A percentile compares a stretch with the other conserved stretches of the same genome.
Evolutionary conservation across 2,797 vertebrate genomes (phyloP).

Genomic region (Strix occidentalis): DNA sequence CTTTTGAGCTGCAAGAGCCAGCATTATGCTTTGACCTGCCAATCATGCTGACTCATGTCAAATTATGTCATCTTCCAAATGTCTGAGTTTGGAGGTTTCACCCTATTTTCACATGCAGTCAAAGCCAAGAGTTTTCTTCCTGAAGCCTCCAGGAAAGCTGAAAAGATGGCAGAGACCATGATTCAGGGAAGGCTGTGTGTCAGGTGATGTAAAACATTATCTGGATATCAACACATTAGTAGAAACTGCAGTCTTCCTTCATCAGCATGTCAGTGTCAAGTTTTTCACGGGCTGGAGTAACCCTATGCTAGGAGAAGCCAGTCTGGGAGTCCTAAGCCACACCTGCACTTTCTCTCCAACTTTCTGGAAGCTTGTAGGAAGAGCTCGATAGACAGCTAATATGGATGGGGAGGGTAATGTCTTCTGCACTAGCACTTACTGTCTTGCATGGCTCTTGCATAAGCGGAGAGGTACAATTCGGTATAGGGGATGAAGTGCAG

Average conservation of each 20-base stretch:
- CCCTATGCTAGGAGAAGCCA: not conserved
- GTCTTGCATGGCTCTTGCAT: not conserved
- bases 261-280: not conserved
- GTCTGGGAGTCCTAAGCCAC: not conserved
- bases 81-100: constrained; percentile 56
- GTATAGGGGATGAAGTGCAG: not conserved
- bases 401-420: not conserved
- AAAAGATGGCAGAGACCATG: constrained; percentile 1
- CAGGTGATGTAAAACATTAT: not conserved
- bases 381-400: rapidly evolving
- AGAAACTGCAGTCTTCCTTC: not conserved
- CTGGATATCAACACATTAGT: not conserved
- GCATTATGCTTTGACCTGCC: constrained; percentile 50
- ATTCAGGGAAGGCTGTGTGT: not conserved
- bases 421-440: not conserved
- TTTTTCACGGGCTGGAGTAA: not conserved
- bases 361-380: not conserved
- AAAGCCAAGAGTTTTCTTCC: constrained; percentile 25
- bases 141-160: constrained; percentile 1
- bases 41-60: constrained; percentile 51
- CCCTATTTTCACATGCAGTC: constrained; percentile 54
- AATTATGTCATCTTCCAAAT: constrained; percentile 58
- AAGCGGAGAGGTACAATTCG: not conserved
- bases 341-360: not conserved
- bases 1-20: constrained; percentile 47